Percentiles rank a stretch among this genome's conserved stretches.
Evolutionary conservation across 2,797 vertebrate genomes (phyloP).

Genomic region (Paramormyrops hopkinsi): DNA sequence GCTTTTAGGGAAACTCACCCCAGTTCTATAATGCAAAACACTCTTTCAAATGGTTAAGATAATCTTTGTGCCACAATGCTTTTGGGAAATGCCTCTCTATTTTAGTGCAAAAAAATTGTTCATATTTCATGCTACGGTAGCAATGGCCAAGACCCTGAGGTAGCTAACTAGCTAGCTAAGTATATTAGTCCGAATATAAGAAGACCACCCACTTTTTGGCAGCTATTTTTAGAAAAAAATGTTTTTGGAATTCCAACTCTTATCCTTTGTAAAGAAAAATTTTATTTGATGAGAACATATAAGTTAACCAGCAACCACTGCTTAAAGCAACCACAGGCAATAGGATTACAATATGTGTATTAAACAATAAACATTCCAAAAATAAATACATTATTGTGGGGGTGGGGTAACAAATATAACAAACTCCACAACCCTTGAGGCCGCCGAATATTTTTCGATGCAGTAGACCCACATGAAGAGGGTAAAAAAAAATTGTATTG

Average conservation of each 20-base stretch:
- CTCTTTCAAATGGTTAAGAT: background rate
- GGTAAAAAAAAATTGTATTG: background rate
- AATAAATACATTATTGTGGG: background rate
- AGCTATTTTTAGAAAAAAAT: background rate
- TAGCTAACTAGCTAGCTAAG: background rate
- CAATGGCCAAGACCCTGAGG: background rate
- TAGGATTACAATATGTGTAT: background rate
- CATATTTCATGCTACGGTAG: background rate
- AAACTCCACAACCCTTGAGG: background rate
- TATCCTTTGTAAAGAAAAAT: background rate
- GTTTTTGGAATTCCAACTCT: background rate
- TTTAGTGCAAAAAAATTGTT: background rate
- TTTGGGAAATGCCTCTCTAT: background rate
- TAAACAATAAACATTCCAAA: background rate
- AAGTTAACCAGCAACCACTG: background rate
- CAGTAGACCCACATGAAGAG: background rate
- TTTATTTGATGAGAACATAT: background rate
- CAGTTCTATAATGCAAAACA: background rate
- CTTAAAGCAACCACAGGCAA: background rate
- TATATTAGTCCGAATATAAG: background rate
- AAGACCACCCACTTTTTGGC: background rate
- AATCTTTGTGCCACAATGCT: background rate
- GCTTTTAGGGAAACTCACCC: background rate
- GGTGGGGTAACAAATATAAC: background rate
- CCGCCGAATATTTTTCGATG: background rate